phyloP scores from a whole-genome alignment of 2,113 vertebrate genomes.

The Urocynchramus pylzowi region DNA sequence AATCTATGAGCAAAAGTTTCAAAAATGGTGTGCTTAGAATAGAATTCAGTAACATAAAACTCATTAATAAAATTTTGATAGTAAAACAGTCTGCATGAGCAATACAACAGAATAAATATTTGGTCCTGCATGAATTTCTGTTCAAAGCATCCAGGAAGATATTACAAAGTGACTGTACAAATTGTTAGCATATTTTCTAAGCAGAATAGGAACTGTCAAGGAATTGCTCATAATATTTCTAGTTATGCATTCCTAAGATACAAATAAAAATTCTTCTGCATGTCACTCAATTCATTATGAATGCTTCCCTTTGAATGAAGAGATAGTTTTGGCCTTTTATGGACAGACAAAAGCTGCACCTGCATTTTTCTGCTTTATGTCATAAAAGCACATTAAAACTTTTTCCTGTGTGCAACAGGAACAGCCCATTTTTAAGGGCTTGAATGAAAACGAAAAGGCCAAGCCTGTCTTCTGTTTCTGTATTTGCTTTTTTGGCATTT shows the following conservation, averaged over 20 bases:
- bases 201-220: conserved; percentile 25
- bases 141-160: background rate
- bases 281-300: background rate
- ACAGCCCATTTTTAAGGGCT: background rate
- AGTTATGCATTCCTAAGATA: conserved; percentile 9
- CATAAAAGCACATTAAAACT: background rate
- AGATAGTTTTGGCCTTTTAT: conserved; percentile 28
- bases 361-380: background rate
- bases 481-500: background rate
- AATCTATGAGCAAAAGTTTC: background rate
- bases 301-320: background rate
- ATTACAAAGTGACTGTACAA: background rate
- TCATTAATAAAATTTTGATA: background rate
- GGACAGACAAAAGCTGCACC: background rate
- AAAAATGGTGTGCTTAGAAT: background rate
- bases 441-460: background rate
- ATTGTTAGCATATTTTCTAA: conserved; percentile 41
- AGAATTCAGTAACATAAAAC: background rate
- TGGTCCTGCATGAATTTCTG: background rate
- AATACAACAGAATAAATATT: background rate
- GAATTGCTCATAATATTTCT: conserved; percentile 28
- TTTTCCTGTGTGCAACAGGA: background rate
- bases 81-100: background rate
- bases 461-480: background rate
- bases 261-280: conserved; percentile 18